phyloP scores from a whole-genome alignment of 2,113 vertebrate species.

The Empidonax alnorum region DNA sequence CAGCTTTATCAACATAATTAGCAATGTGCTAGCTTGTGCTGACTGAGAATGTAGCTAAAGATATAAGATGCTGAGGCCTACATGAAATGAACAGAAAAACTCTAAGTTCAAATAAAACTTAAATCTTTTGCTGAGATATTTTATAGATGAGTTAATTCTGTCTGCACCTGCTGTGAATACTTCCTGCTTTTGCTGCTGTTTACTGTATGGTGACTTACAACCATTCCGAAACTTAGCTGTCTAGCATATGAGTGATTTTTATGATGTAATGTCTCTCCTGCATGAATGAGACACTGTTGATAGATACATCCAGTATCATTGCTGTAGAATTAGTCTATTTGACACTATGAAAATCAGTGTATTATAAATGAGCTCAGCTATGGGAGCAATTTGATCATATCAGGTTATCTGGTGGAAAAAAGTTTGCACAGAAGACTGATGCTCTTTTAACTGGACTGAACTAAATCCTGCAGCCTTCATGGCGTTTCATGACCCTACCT shows the following conservation, averaged over 20 bases:
- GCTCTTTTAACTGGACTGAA: neutral
- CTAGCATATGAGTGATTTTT: neutral
- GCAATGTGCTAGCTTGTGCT: neutral
- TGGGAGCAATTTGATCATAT: neutral
- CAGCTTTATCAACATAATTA: neutral
- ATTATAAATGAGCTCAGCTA: neutral
- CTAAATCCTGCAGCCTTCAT: neutral
- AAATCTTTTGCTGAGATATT: neutral
- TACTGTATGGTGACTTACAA: neutral
- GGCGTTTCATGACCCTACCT: rapidly evolving
- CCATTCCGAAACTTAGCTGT: neutral
- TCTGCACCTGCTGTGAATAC: neutral
- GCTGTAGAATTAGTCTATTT: neutral
- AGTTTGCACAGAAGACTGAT: neutral
- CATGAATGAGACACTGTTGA: neutral
- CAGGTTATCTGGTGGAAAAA: neutral
- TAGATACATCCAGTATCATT: neutral
- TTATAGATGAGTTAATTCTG: neutral
- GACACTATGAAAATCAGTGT: neutral
- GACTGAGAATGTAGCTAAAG: neutral
- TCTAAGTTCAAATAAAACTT: neutral
- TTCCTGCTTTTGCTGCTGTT: neutral
- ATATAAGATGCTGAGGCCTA: neutral
- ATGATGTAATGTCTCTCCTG: neutral
- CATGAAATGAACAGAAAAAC: neutral